phyloP scores from a whole-genome alignment of 35 echinoderm and acorn worm genomes.

The Heliocidaris erythrogramma region DNA sequence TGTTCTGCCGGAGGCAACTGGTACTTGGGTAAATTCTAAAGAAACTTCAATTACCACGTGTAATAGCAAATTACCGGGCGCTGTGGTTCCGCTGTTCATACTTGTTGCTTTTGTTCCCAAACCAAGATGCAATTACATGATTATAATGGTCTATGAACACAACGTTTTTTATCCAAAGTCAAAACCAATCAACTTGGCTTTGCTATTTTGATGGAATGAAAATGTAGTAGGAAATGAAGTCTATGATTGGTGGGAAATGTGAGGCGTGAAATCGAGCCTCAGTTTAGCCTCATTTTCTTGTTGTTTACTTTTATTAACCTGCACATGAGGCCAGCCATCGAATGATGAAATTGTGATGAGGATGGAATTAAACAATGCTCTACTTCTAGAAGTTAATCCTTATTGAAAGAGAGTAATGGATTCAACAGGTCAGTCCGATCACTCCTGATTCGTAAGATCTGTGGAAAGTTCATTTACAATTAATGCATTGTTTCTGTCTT shows the following conservation, averaged over 20 bases:
- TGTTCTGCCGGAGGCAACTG: background rate
- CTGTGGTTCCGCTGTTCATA: background rate
- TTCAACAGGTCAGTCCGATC: too few species aligned
- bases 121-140: constrained; percentile 17
- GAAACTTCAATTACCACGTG: constrained; percentile 9
- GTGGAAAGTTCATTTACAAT: too few species aligned
- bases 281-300: background rate
- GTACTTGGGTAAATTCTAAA: background rate
- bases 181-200: background rate
- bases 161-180: background rate
- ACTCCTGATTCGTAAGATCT: too few species aligned
- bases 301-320: background rate
- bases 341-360: background rate
- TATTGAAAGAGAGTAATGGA: too few species aligned
- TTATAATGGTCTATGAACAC: constrained; percentile 18
- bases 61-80: background rate
- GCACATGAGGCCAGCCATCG: background rate
- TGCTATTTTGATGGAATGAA: background rate
- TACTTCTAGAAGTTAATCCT: too few species aligned
- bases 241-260: background rate
- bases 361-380: too few species aligned
- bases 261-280: background rate
- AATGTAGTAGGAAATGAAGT: background rate
- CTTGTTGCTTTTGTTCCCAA: background rate
- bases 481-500: too few species aligned